Base-by-base conservation (phyloP, 2,113 vertebrate species). In the Muntiacus reevesi region DNA sequence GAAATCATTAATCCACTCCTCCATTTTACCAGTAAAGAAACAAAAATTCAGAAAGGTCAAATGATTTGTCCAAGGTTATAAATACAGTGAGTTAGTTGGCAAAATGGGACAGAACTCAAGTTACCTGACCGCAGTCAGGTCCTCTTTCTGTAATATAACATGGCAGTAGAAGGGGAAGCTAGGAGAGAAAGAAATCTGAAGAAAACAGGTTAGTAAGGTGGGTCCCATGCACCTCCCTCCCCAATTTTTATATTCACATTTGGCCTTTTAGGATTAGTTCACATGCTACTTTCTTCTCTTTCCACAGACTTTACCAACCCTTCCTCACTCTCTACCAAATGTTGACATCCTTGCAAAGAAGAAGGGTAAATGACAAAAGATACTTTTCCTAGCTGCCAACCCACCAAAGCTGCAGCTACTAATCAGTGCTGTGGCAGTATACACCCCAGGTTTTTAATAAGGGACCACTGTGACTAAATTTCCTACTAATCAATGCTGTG, bases 1-100 rank as follows among this genome's bases (percentile, higher is more conserved):
- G 82, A 92, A 88, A 89, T 83, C 8, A 76, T 76, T 47, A 92
- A 21, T 55, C 12, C 57, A 84, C 12, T 14, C 23, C 17, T 82
- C 97, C 28, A 17, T 64, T 86, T n/a, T 92, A 40, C 28, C 62
- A 30, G 67, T 57, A 74, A 93, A 94, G 57, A 98, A 88, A 96
- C 2, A 9, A 85, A 87, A 74, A 81, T 90, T 93, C 55, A 82
- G 91, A 95, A 76, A 50, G 40, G 36, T 54, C 50, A 62, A 47
- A 79, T 95, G 82, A 76, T 78, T 89, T 55, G 5, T 76, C 43
- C 47, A 81, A 79, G 60, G 23, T 55, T 2, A 95, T 50, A 50
- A 13, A 50, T 28, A 33, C 0, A 93, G 67, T 6, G 5, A 67
- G 12, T 8, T 84, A 33, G 71, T 2, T 64, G 28, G 60, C 21